Base-by-base conservation (phyloP, 2,888 invertebrate genomes). In the Lysandra coridon region DNA sequence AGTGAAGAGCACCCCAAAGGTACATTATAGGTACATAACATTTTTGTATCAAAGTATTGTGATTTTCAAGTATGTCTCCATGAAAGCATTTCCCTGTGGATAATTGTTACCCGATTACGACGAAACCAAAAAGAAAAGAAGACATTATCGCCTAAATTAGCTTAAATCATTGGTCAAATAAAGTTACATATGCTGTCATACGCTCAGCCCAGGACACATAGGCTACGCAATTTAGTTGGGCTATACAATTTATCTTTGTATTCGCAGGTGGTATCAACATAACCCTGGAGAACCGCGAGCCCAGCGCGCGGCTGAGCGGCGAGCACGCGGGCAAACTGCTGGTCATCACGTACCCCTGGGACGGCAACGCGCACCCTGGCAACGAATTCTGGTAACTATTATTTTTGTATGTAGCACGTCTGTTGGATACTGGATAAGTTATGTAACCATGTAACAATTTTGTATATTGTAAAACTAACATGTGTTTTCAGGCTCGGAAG, bases 261-360 rank as follows among this genome's bases (percentile, higher is more conserved):
- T 17, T 78, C 79, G 0, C 83, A 92, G 94, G 94, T 1, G 95
- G 95, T 5, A 94, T 96, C 33, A 91, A 89, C 77, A 90, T 96
- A 0, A 93, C 93, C 81, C 85, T 96, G 23, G 92, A 94, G 5
- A 93, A 93, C 30, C 88, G 96, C 1, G 93, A 96, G 86, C 96
- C 96, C 0, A 96, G 96, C 0, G 86, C 93, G 0, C 93, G 91
- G 80, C 83, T 96, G 78, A 85, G 88, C 0, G 94, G 91, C 62
- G 89, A 89, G 80, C 87, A 95, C 81, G 89, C 85, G 33, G 93
- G 95, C 79, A 95, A 94, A 81, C 85, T 95, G 12, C 88, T 96
- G 23, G 95, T 97, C 0, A 95, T 96, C 53, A 96, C 96, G 0
- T 97, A 97, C 84, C 96, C 97, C 0, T 96, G 97, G 96, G 97